Evolutionary conservation across 2,888 invertebrate genomes (phyloP).

Genomic region (Drosophila parthenogenetica): DNA sequence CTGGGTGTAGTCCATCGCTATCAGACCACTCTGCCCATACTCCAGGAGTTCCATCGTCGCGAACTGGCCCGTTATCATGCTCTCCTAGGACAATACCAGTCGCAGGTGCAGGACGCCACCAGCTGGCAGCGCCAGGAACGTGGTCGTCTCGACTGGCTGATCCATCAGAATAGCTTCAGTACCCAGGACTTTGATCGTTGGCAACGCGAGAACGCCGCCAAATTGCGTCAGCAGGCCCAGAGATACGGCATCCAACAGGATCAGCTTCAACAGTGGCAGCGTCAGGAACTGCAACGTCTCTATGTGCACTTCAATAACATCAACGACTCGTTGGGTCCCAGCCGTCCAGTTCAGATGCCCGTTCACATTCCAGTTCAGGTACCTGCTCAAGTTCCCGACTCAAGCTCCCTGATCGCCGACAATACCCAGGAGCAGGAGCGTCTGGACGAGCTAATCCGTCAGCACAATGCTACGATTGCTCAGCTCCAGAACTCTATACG

Average conservation of each 20-base stretch:
- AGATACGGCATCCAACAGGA: conserved; percentile 74
- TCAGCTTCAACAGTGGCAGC: conserved; percentile 81
- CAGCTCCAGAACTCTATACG: conserved; percentile 80
- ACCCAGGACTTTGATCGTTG: conserved; percentile 82
- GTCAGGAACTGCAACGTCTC: conserved; percentile 80
- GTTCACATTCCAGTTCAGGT: conserved; percentile 24
- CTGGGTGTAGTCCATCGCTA: conserved; percentile 76
- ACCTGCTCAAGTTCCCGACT: conserved; percentile 29
- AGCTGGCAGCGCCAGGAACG: conserved; percentile 81
- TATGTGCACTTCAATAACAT: conserved; percentile 74
- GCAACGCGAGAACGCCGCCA: conserved; percentile 79
- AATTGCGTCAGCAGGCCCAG: conserved; percentile 66
- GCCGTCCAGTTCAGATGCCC: conserved; percentile 26
- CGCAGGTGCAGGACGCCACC: conserved; percentile 66
- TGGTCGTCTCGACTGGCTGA: conserved; percentile 83
- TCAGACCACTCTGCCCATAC: conserved; percentile 71
- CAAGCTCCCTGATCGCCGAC: conserved; percentile 60
- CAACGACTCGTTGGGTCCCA: conserved; percentile 74
- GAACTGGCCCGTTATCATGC: conserved; percentile 79
- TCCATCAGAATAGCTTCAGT: conserved; percentile 82
- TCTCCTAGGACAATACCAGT: conserved; percentile 76
- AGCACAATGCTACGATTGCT: conserved; percentile 82
- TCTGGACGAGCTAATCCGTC: conserved; percentile 76
- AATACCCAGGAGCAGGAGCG: conserved; percentile 77
- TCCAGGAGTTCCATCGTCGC: conserved; percentile 81